These are phyloP conservation scores for Sandelia bainsii DNA, from an alignment of 2,797 vertebrate genomes.

Conservation along the genomic window DNA sequence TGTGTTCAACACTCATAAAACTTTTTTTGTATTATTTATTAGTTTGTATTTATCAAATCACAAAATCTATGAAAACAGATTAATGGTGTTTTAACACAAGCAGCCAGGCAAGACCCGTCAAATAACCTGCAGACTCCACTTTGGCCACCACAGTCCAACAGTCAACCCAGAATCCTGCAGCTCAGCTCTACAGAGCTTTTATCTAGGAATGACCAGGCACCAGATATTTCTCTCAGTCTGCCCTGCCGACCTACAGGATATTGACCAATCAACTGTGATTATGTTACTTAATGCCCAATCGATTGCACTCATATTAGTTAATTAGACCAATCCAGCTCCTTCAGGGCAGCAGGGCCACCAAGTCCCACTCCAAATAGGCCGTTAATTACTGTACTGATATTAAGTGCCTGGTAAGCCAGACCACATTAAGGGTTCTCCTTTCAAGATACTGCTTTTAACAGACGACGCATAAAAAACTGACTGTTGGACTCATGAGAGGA, in stretches of 20 bases:
- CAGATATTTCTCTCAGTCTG: conserved; percentile 50
- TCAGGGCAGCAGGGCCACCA: conserved; percentile 75
- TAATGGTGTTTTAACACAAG: not conserved
- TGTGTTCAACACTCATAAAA: no score
- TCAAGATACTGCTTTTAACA: conserved; percentile 80
- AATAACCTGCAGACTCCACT: conserved; percentile 3
- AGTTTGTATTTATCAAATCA: not conserved
- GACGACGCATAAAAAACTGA: conserved; percentile 51
- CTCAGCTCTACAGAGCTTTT: conserved; percentile 24
- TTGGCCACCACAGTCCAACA: not conserved
- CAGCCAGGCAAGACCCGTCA: not conserved
- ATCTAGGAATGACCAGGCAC: conserved; percentile 32
- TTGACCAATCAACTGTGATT: conserved; percentile 84
- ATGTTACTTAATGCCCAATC: conserved; percentile 76
- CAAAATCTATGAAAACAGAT: no score
- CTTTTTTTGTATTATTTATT: not conserved
- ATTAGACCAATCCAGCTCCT: conserved; percentile 80
- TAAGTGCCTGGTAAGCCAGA: conserved; percentile 79
- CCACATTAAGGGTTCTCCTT: conserved; percentile 68
- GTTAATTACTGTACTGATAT: conserved; percentile 85
- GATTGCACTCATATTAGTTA: conserved; percentile 77
- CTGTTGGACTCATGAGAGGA: conserved; percentile 53
- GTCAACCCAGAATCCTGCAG: conserved; percentile 26
- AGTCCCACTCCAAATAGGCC: conserved; percentile 81
- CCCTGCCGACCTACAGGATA: conserved; percentile 68